phyloP scores from a whole-genome alignment of 2,888 invertebrate genomes.

The Platynereis dumerilii region DNA sequence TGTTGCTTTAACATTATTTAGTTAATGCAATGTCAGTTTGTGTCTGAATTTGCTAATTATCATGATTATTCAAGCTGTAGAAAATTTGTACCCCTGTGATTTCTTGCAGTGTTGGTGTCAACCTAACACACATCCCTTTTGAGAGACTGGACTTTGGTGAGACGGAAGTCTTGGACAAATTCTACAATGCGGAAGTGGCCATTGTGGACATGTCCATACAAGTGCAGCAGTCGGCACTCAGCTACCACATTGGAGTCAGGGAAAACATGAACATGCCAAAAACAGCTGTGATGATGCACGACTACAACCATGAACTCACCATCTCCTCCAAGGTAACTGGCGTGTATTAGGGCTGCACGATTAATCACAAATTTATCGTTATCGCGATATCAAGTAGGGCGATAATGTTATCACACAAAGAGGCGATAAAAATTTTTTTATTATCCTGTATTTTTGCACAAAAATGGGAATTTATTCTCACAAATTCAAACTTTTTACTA shows the following conservation, averaged over 20 bases:
- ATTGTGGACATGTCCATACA: slow-evolving; percentile 88
- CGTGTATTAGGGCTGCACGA: too few species aligned
- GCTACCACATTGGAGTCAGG: slow-evolving; percentile 95
- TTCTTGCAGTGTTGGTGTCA: slow-evolving; percentile 45
- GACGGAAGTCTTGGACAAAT: slow-evolving; percentile 89
- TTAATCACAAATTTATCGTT: too few species aligned
- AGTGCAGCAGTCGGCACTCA: slow-evolving; percentile 88
- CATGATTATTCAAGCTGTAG: too few species aligned
- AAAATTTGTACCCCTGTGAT: too few species aligned
- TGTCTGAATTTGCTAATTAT: too few species aligned
- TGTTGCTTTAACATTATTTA: too few species aligned
- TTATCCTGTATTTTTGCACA: too few species aligned
- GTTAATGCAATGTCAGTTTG: too few species aligned
- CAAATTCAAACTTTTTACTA: too few species aligned
- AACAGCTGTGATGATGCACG: slow-evolving; percentile 70
- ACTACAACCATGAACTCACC: slow-evolving; percentile 85
- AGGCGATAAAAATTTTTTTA: neutral
- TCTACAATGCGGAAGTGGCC: slow-evolving; percentile 98
- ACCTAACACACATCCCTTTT: slow-evolving; percentile 68
- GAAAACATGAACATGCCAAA: slow-evolving; percentile 98
- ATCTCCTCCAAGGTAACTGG: slow-evolving; percentile 81
- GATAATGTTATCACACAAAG: too few species aligned
- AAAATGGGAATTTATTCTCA: too few species aligned
- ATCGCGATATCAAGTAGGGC: too few species aligned
- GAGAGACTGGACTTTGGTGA: slow-evolving; percentile 98